Percentiles rank a stretch among this genome's conserved stretches.
These are phyloP conservation scores for Nothura maculosa DNA, from an alignment of 2,797 vertebrate genomes.

Conservation along the genomic window DNA sequence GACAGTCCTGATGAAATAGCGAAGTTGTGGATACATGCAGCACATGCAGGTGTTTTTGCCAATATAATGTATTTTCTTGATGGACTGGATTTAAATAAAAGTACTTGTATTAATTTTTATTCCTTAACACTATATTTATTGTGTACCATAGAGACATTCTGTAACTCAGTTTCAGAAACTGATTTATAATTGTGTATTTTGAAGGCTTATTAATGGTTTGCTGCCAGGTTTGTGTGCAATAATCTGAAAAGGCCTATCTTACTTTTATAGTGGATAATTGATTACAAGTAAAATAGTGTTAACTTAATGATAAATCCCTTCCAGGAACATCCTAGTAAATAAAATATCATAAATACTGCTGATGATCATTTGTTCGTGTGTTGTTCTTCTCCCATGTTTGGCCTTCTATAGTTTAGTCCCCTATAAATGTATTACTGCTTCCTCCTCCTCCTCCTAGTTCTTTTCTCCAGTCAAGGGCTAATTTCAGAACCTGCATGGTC, in stretches of 20 bases:
- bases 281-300: conserved; percentile 18
- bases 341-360: conserved; percentile 35
- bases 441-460: neutral
- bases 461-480: neutral
- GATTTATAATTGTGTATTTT: conserved; percentile 34
- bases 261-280: neutral
- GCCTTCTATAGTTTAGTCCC: neutral
- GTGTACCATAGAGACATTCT: conserved; percentile 37
- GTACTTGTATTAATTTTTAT: conserved; percentile 63
- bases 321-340: conserved; percentile 31
- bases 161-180: conserved; percentile 18
- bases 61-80: conserved; percentile 65
- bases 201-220: conserved; percentile 11
- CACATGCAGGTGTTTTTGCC: conserved; percentile 53
- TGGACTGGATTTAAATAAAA: conserved; percentile 76
- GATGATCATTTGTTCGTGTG: neutral
- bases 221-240: conserved; percentile 65
- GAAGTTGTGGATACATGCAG: conserved; percentile 47
- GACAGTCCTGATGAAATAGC: conserved; percentile 24
- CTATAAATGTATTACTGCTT: neutral
- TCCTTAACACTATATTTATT: conserved; percentile 47
- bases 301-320: conserved; percentile 40
- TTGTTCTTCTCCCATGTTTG: neutral
- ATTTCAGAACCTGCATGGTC: neutral
- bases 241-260: conserved; percentile 36